Percentiles rank a stretch among this genome's conserved stretches.
Evolutionary conservation across 2,797 vertebrate species (phyloP).

Genomic region (Chrosomus eos): DNA sequence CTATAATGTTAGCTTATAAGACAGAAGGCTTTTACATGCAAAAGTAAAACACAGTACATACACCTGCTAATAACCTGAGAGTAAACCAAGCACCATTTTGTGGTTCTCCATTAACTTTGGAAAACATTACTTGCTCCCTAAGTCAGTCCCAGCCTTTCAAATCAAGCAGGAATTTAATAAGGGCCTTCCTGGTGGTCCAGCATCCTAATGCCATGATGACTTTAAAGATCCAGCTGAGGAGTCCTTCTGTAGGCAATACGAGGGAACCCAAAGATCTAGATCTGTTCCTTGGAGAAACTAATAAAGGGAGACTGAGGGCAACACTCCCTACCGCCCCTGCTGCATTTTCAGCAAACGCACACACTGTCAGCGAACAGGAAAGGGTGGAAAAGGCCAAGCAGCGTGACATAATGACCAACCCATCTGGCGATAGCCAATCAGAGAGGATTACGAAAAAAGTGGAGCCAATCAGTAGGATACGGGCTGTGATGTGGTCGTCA

Average conservation of each 20-base stretch:
- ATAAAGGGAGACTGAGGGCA: constrained; percentile 73
- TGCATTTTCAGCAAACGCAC: constrained; percentile 74
- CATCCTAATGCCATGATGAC: constrained; percentile 72
- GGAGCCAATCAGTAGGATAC: constrained; percentile 73
- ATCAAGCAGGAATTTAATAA: constrained; percentile 71
- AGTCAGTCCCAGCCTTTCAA: constrained; percentile 60
- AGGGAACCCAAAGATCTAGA: constrained; percentile 53
- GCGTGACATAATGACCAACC: constrained; percentile 71
- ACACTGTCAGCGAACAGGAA: constrained; percentile 78
- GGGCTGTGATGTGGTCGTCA: constrained; percentile 74
- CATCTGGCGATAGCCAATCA: constrained; percentile 74
- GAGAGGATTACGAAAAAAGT: constrained; percentile 70
- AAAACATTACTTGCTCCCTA: background rate
- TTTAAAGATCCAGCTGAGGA: constrained; percentile 70
- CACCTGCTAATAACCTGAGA: background rate
- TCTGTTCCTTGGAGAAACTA: constrained; percentile 62
- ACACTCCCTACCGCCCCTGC: constrained; percentile 71
- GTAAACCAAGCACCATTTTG: background rate
- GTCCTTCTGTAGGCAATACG: constrained; percentile 58
- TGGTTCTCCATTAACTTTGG: background rate
- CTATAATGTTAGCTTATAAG: constrained; percentile 1
- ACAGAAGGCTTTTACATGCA: background rate
- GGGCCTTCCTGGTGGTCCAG: constrained; percentile 71
- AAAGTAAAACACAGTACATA: background rate
- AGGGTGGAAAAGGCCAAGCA: constrained; percentile 77